Evolutionary conservation across 2,113 vertebrate genomes (phyloP), one percentile per base, ranked within the genome.

Genomic region (Apeltes quadracus): DNA sequence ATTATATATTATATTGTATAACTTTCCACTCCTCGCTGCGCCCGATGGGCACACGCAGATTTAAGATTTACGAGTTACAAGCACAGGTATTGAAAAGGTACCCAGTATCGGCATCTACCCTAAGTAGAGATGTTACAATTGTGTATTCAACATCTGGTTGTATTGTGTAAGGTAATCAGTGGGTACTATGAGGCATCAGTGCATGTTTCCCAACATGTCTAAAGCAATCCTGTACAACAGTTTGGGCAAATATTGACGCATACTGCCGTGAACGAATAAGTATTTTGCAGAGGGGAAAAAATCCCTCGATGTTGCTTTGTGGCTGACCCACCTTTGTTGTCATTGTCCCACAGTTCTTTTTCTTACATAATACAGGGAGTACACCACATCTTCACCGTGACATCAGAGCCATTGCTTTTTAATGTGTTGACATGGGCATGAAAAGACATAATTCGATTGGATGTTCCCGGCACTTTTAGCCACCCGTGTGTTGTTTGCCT

Each of bases 321-420:
- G 16, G 46, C 11, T 69, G 57, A 74, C 44, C 63, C n/a, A 7
- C 72, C 61, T 61, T 57, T 84, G 75, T 75, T 58, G 27, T 23
- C 44, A 64, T 80, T 86, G 73, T 71, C 43, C 56, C 13, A 11
- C 13, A 20, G 50, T 39, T 61, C 57, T 69, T 76, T 76, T 79
- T 65, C 56, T 43, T 7, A 1, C n/a, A 6, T n/a, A 22, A 23
- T 34, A 9, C 32, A 22, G 41, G 62, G 25, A 43, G 46, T 34
- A 59, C 69, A 59, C 69, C 44, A 5, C 66, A 61, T 43, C 22
- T 20, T 68, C 36, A 50, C n/a, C 56, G 62, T 57, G 16, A 50
- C 61, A 69, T 74, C 51, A 72, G 9, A 25, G 27, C 44, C 51
- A 29, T 20, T 5, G 23, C 46, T 72, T 75, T 75, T 72, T 46